A percentile compares a stretch with the other conserved stretches of the same genome.
Conservation (phyloP, 2,888 invertebrate species). For the Andrena chrysosceles region DNA sequence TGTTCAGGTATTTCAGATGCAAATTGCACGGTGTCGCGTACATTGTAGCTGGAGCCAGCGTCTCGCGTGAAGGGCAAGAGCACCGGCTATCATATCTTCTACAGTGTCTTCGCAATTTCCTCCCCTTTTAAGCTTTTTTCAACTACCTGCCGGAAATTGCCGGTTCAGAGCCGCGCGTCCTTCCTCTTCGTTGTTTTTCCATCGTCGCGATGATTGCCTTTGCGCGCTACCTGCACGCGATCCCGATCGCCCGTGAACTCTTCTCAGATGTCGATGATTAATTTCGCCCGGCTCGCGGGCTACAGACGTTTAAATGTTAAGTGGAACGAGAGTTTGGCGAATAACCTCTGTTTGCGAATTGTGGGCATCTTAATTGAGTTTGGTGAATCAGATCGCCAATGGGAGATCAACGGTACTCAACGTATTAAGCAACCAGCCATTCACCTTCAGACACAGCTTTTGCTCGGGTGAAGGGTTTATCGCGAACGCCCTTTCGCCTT, state of each 20-base stretch:
- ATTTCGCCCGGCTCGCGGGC: slow-evolving; percentile 18
- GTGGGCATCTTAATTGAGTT: background rate
- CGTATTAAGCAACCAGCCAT: background rate
- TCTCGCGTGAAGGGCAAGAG: slow-evolving; percentile 22
- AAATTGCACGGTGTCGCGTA: slow-evolving; percentile 59
- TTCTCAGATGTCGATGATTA: slow-evolving; percentile 71
- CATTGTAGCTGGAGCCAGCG: slow-evolving; percentile 30
- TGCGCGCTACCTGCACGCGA: slow-evolving; percentile 20
- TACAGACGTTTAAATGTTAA: background rate
- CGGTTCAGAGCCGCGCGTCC: slow-evolving; percentile 16
- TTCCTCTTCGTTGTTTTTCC: slow-evolving; percentile 19
- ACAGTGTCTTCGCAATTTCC: slow-evolving; percentile 59
- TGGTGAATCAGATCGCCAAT: background rate
- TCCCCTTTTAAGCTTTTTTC: slow-evolving; percentile 26
- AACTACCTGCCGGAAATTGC: slow-evolving; percentile 50
- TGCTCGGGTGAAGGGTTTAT: slow-evolving; percentile 36
- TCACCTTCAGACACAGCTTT: background rate
- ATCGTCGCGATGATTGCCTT: slow-evolving; percentile 25
- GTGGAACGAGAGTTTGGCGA: background rate
- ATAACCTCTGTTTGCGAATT: background rate
- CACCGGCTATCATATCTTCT: slow-evolving; percentile 22
- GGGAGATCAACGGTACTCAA: background rate
- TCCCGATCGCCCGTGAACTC: slow-evolving; percentile 57
- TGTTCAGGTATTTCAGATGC: slow-evolving; percentile 35
- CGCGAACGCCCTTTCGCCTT: slow-evolving; percentile 31